Evolutionary conservation across 1,140 invertebrate species (phyloP), one percentile per base, ranked within the genome.

Genomic region (Asobara japonica): DNA sequence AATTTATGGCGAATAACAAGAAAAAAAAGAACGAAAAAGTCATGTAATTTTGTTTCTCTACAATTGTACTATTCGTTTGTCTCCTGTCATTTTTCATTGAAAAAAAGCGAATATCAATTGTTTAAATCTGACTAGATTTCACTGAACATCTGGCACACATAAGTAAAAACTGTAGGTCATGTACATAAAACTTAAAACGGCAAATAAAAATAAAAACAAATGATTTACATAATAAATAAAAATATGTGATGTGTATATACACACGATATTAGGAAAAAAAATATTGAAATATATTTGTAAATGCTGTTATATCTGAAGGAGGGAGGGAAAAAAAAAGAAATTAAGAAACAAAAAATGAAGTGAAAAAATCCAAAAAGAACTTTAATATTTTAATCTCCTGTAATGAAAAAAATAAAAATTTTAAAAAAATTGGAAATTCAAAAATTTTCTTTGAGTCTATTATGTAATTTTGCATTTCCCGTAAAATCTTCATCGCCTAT

Each of bases 281-380:
- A 84, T 83, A 85, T 84, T 83, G 82, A 84, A 77, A 86, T 85
- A 86, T 84, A 85, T 85, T 86, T 86, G 84, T 86, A 86, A 84
- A 86, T 84, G 85, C 84, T 86, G 84, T 86, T 85, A 85, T 83
- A 76, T 80, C 78, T 83, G 30, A 61, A 38, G 30, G n/a, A n/a
- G n/a, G n/a, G n/a, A n/a, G n/a, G n/a, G n/a, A n/a, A n/a, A n/a
- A 51, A 25, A 30, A 61, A 27, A 70, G 62, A 69, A 56, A 30
- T 62, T 45, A 45, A 45, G 41, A 16, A 45, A 45, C 41, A 45
- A 45, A 45, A 45, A 85, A 83, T 45, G 11, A 45, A 45, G 18
- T 45, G 13, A 45, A 45, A 41, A 45, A 45, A 45, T 18, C 41
- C 41, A 45, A 45, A 45, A 45, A 78, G 80, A 86, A 83, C 84